Evolutionary conservation across 2,797 vertebrate genomes (phyloP).

Genomic region (Meriones psammophilus): DNA sequence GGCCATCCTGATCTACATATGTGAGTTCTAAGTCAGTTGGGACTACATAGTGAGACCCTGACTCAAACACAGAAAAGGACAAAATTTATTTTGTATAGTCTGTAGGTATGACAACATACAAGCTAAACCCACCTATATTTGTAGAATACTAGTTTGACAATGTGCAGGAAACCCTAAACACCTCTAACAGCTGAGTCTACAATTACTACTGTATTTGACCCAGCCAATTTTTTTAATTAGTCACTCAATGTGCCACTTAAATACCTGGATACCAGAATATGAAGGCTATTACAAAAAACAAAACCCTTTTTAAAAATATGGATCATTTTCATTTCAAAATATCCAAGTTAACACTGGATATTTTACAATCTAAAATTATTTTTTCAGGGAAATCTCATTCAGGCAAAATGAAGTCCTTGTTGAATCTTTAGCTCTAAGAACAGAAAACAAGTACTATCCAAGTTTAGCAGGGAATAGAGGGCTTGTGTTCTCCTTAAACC

Average conservation of each 20-base stretch:
- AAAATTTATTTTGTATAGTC: background rate
- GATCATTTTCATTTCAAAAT: conserved; percentile 68
- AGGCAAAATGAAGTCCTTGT: conserved; percentile 56
- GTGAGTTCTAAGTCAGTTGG: background rate
- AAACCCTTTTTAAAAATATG: background rate
- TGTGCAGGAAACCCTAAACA: background rate
- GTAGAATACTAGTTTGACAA: background rate
- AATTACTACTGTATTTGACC: conserved; percentile 41
- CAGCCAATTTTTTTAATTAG: conserved; percentile 52
- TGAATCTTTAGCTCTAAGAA: conserved; percentile 32
- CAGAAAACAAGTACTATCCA: conserved; percentile 13
- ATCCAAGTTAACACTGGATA: background rate
- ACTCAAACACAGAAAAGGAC: background rate
- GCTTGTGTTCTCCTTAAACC: conserved; percentile 37
- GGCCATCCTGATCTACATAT: background rate
- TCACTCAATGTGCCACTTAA: background rate
- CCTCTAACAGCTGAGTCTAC: conserved; percentile 27
- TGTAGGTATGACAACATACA: conserved; percentile 1
- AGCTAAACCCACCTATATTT: background rate
- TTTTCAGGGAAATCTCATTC: conserved; percentile 62
- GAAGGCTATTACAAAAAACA: conserved; percentile 36
- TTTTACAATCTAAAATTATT: conserved; percentile 58
- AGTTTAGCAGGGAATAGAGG: conserved; percentile 11
- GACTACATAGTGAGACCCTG: background rate
- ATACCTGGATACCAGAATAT: conserved; percentile 54